Evolutionary conservation across 2,113 vertebrate species (phyloP).

Genomic region (Mesembrinibis cayennensis): DNA sequence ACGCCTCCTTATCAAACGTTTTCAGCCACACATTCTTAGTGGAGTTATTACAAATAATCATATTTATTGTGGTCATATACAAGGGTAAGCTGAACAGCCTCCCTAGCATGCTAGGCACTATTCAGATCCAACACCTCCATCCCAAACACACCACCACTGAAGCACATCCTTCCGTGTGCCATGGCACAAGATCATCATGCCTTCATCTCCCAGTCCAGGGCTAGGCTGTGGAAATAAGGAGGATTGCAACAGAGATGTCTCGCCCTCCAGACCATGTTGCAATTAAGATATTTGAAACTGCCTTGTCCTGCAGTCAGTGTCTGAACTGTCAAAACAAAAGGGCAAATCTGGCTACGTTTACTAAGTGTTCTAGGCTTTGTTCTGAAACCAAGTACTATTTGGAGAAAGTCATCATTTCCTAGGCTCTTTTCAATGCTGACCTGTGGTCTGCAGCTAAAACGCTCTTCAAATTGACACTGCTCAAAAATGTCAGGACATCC

Average conservation of each 20-base stretch:
- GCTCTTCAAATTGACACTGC: neutral
- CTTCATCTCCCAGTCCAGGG: neutral
- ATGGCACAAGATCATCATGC: neutral
- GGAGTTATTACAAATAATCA: neutral
- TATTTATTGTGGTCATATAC: neutral
- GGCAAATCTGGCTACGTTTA: neutral
- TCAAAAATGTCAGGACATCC: neutral
- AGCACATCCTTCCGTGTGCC: rapidly evolving
- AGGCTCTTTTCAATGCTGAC: neutral
- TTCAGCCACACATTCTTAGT: neutral
- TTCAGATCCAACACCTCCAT: neutral
- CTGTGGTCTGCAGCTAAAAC: neutral
- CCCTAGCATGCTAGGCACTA: neutral
- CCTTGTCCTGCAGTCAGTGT: neutral
- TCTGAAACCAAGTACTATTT: neutral
- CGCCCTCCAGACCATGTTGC: neutral
- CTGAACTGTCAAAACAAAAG: neutral
- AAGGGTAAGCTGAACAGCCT: neutral
- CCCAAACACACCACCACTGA: neutral
- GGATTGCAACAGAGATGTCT: neutral
- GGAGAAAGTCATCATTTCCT: neutral
- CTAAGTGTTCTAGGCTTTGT: neutral
- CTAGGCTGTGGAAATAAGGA: neutral
- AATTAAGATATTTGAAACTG: neutral
- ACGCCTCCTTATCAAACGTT: neutral